These are phyloP conservation scores for Acomys russatus DNA, from an alignment of 2,797 vertebrate genomes.

Conservation along the genomic window DNA sequence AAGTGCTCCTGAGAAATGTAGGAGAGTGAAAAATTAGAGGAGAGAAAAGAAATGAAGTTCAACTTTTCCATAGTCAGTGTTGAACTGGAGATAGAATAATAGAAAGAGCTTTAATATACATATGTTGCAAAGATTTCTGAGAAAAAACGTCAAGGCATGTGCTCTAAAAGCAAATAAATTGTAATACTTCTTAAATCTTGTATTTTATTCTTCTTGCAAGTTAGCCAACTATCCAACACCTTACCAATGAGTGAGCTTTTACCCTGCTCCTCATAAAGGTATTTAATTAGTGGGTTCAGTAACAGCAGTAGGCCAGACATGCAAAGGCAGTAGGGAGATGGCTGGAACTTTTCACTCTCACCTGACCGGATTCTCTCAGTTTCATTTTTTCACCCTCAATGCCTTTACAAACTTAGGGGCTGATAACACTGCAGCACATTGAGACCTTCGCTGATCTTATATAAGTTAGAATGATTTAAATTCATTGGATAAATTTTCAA, in stretches of 20 bases:
- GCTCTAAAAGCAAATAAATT: not conserved
- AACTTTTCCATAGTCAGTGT: not conserved
- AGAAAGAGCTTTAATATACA: not conserved
- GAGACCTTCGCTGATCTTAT: not conserved
- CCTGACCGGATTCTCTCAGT: not conserved
- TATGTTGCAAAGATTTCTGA: not conserved
- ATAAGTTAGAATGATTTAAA: not conserved
- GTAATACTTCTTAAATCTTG: not conserved
- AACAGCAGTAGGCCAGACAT: not conserved
- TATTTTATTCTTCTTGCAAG: not conserved
- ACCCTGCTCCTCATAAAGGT: not conserved
- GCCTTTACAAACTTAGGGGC: not conserved
- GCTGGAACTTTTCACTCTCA: not conserved
- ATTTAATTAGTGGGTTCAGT: not conserved
- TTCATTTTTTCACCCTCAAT: not conserved
- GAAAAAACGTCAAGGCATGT: not conserved
- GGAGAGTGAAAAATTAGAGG: slow-evolving; percentile 26
- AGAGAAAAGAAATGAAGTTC: not conserved
- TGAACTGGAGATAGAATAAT: not conserved
- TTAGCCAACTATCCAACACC: not conserved
- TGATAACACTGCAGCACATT: not conserved
- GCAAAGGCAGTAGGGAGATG: not conserved
- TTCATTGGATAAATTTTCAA: not conserved
- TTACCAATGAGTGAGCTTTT: not conserved
- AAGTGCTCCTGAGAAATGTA: not conserved